Conservation (phyloP, 2,888 invertebrate species). For the Choristoneura rosaceana region DNA sequence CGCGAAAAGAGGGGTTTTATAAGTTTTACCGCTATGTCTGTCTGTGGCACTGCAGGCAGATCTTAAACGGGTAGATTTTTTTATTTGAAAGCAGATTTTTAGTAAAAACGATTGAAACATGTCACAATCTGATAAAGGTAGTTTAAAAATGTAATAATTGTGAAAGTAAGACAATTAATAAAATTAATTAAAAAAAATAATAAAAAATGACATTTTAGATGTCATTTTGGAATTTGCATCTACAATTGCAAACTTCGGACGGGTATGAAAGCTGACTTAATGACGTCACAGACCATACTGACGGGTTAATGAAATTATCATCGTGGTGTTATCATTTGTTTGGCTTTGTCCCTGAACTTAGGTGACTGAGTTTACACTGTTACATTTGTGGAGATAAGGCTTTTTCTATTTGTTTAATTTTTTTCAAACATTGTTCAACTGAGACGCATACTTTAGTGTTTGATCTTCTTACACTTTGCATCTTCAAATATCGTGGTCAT, state of each 20-base stretch:
- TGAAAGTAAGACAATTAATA: too few relatives aligned
- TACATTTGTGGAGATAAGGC: not conserved
- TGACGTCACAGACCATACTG: constrained; percentile 17
- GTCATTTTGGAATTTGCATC: not conserved
- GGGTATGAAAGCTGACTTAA: constrained; percentile 8
- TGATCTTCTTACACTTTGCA: not conserved
- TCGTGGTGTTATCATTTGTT: constrained; percentile 25
- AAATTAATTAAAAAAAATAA: too few relatives aligned
- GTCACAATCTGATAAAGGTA: too few relatives aligned
- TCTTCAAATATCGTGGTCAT: not conserved
- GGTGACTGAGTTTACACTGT: not conserved
- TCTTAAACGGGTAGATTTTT: too few relatives aligned
- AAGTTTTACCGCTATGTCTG: too few relatives aligned
- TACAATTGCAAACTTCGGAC: constrained; percentile 6
- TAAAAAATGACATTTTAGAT: not conserved
- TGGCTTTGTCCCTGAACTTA: constrained; percentile 2
- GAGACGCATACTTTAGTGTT: not conserved
- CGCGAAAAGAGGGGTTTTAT: too few relatives aligned
- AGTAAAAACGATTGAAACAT: too few relatives aligned
- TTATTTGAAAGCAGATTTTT: too few relatives aligned
- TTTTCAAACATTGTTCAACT: not conserved
- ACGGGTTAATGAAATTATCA: constrained; percentile 28
- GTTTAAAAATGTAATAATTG: too few relatives aligned
- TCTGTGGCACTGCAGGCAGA: too few relatives aligned
- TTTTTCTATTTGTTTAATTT: constrained; percentile 4